Evolutionary conservation across 2,113 vertebrate genomes (phyloP).

Genomic region (Progne subis): DNA sequence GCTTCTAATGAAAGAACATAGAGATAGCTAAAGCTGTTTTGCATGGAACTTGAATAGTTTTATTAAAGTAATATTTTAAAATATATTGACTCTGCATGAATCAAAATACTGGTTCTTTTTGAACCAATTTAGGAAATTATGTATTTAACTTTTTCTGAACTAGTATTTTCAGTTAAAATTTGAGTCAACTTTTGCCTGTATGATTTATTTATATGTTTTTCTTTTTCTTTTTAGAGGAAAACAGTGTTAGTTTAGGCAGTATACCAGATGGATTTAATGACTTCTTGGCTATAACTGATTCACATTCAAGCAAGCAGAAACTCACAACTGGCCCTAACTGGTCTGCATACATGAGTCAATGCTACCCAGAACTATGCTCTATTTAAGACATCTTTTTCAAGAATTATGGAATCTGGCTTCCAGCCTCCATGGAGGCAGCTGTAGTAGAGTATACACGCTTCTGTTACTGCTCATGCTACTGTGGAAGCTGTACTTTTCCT

Average conservation of each 20-base stretch:
- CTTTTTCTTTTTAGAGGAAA: not conserved
- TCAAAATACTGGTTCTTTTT: not conserved
- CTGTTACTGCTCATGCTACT: not conserved
- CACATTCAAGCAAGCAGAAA: not conserved
- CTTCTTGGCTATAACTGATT: not conserved
- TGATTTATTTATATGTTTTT: not conserved
- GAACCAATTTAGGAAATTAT: not conserved
- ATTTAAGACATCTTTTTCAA: not conserved
- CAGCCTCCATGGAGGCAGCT: not conserved
- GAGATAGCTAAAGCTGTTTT: not conserved
- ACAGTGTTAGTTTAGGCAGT: not conserved
- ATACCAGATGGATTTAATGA: not conserved
- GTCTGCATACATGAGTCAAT: not conserved
- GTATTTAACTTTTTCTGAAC: not conserved
- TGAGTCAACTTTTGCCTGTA: not conserved
- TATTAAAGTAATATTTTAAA: conserved; percentile 1
- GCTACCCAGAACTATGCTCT: not conserved
- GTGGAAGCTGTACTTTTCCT: not conserved
- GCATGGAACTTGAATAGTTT: not conserved
- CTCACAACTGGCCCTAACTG: not conserved
- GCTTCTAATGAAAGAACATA: not conserved
- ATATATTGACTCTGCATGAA: not conserved
- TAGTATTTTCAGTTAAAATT: not conserved
- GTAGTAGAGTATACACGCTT: accelerated
- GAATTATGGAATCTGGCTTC: not conserved